Conservation (phyloP, 2,888 invertebrate species). For the Tipula unca region DNA sequence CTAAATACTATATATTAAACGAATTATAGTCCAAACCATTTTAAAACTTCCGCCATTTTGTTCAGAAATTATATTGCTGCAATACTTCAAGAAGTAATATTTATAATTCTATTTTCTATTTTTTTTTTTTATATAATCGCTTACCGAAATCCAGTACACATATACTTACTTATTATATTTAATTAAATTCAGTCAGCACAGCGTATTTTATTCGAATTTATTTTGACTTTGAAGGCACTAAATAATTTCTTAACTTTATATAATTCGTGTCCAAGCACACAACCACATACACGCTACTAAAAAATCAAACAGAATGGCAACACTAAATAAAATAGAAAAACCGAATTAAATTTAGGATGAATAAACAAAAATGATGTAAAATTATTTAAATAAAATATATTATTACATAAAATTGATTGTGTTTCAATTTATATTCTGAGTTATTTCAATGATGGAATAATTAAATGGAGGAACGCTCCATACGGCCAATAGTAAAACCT, state of each 20-base stretch:
- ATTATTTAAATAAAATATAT: neutral
- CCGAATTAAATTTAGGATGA: neutral
- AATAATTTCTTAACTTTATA: neutral
- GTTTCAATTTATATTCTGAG: too few relatives aligned
- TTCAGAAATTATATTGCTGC: neutral
- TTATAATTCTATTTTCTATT: neutral
- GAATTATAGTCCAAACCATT: neutral
- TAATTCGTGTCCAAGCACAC: neutral
- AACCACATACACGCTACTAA: neutral
- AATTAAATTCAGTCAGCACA: neutral
- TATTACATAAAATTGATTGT: neutral
- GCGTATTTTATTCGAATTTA: neutral
- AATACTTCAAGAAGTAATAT: neutral
- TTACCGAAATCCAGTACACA: neutral
- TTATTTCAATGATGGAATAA: too few relatives aligned
- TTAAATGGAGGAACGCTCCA: too few relatives aligned
- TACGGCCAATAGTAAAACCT: too few relatives aligned
- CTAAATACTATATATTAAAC: neutral
- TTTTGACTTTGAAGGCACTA: neutral
- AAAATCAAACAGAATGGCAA: neutral
- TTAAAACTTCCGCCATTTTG: neutral
- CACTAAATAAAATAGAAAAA: neutral
- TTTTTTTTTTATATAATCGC: neutral
- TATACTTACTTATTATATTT: neutral
- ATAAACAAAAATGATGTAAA: neutral